Conservation (phyloP, 2,113 vertebrate species). For the Upupa epops region DNA sequence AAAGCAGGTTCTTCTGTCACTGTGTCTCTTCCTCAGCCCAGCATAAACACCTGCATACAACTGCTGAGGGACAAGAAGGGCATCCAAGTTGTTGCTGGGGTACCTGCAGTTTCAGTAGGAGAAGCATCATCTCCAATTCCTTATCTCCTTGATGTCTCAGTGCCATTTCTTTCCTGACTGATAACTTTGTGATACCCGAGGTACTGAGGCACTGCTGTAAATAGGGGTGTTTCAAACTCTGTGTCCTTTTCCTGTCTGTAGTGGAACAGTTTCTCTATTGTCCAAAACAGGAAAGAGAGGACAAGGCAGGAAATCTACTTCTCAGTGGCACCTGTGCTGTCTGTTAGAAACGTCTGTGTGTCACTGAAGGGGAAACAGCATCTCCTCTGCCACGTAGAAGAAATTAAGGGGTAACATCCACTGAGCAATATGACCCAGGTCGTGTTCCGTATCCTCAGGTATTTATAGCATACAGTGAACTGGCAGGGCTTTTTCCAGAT, state of each 20-base stretch:
- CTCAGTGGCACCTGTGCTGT: not conserved
- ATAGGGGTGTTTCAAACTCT: not conserved
- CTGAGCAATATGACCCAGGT: not conserved
- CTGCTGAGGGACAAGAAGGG: not conserved
- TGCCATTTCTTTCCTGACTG: not conserved
- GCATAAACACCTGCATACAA: not conserved
- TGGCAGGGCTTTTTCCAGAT: not conserved
- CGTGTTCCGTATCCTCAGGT: not conserved
- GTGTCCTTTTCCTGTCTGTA: not conserved
- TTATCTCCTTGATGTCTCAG: not conserved
- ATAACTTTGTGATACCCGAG: not conserved
- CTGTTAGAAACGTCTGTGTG: not conserved
- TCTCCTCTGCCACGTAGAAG: not conserved
- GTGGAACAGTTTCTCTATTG: not conserved
- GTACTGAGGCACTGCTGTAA: not conserved
- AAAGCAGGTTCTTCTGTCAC: not conserved
- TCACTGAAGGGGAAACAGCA: not conserved
- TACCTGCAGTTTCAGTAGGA: not conserved
- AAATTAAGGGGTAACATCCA: not conserved
- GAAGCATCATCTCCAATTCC: not conserved
- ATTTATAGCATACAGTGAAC: not conserved
- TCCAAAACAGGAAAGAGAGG: conserved; percentile 6
- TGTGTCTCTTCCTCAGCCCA: not conserved
- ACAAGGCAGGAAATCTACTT: not conserved
- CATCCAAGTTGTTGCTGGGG: not conserved